Evolutionary conservation across 2,888 invertebrate species (phyloP), one percentile per base, ranked within the genome.

Genomic region (Cephus nigrinus): DNA sequence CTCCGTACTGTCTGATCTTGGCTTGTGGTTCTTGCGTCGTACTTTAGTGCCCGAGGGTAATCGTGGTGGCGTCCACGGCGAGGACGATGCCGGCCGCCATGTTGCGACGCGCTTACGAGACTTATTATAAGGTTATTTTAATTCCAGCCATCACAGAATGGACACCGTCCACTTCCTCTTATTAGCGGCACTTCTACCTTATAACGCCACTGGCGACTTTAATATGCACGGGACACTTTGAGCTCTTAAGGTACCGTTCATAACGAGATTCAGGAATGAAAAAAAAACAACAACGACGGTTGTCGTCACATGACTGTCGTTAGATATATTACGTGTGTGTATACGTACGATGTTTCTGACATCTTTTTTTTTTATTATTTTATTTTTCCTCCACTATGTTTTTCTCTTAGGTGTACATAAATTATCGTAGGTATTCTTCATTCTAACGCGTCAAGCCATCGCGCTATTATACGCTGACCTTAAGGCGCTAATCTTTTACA

Each of bases 71-170:
- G 55, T 55, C 23, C 55, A 55, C 55, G 23, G 23, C 55, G 55
- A 55, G 9, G 23, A 55, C 55, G 55, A 55, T 23, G 55, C 55
- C 23, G 23, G 55, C 55, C 55, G 55, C 55, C 55, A 55, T 55
- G 23, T 55, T 55, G 55, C 23, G 23, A 55, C 23, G 55, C 55
- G 55, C 55, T 55, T 55, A 55, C 55, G 55, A 55, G 81, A 82
- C 81, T 82, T 82, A 85, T 84, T 85, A 83, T 82, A 85, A 82
- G 83, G 82, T 84, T 81, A 84, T 82, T 83, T 82, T 83, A 85
- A 85, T 85, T 85, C 76, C 80, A 82, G 75, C 80, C 80, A 77
- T 80, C 81, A 84, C 79, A 84, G 79, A 81, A 82, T 80, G 75
- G 69, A 76, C 82, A 82, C 83, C 82, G 82, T 84, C 84, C 84